Evolutionary conservation across 1,140 invertebrate species (phyloP).

Genomic region (Tetranychus urticae): DNA sequence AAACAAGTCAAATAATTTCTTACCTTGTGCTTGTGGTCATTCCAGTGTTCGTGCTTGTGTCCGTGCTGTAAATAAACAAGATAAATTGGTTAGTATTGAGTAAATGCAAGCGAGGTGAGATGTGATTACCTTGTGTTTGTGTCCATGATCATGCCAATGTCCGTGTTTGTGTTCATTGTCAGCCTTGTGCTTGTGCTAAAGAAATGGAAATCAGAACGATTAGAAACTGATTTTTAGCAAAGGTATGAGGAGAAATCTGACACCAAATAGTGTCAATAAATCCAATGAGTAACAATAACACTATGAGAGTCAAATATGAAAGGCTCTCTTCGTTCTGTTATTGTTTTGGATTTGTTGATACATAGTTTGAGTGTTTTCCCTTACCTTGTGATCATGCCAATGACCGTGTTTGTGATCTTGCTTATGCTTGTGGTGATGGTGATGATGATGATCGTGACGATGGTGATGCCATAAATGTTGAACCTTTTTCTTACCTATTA

Average conservation of each 20-base stretch:
- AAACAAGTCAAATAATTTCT: not conserved
- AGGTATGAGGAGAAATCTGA: too few species aligned
- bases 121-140: too few species aligned
- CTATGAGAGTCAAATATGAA: too few species aligned
- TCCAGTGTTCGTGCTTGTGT: not conserved
- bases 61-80: not conserved
- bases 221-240: not conserved
- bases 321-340: too few species aligned
- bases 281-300: too few species aligned
- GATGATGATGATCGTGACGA: not conserved
- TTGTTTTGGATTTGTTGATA: not conserved
- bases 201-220: not conserved
- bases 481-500: not conserved
- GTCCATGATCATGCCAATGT: not conserved
- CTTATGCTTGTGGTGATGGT: not conserved
- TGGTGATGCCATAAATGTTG: not conserved
- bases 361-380: not conserved
- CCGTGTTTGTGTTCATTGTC: not conserved
- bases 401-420: not conserved
- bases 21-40: not conserved
- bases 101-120: too few species aligned
- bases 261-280: too few species aligned
- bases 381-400: not conserved
- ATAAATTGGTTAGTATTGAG: too few species aligned
- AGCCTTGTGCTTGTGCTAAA: not conserved